These are phyloP conservation scores for Rhipidura dahli DNA, from an alignment of 2,113 vertebrate genomes.

Conservation along the genomic window DNA sequence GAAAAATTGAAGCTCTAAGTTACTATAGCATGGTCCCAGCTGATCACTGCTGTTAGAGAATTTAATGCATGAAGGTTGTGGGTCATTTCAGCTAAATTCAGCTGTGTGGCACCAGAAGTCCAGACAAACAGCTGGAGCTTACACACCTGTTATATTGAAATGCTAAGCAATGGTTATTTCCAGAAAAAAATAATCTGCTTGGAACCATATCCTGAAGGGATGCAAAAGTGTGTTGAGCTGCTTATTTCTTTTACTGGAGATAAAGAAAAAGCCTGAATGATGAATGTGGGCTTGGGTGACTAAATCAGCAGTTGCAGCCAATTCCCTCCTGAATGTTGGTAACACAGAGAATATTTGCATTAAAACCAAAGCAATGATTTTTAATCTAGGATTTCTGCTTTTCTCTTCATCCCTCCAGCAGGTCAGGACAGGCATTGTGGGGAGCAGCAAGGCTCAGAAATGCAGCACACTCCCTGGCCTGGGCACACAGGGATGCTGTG, in stretches of 20 bases:
- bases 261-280: not conserved
- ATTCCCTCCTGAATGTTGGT: not conserved
- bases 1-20: not conserved
- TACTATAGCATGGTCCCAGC: not conserved
- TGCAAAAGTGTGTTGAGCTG: not conserved
- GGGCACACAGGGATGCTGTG: not conserved
- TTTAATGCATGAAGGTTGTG: not conserved
- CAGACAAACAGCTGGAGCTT: not conserved
- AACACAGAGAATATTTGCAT: not conserved
- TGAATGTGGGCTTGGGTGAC: not conserved
- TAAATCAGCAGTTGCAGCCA: not conserved
- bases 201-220: not conserved
- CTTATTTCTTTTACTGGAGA: not conserved
- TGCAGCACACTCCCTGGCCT: fast-evolving
- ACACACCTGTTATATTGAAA: not conserved
- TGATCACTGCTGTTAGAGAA: not conserved
- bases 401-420: not conserved
- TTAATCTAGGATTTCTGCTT: not conserved
- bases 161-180: not conserved
- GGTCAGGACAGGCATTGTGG: not conserved
- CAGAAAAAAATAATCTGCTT: not conserved
- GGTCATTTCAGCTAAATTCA: not conserved
- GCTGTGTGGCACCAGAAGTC: not conserved
- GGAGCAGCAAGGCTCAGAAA: not conserved
- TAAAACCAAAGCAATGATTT: not conserved